Percentiles rank a stretch among this genome's conserved stretches.
These are phyloP conservation scores for Lithophane leautieri DNA, from an alignment of 2,888 invertebrate genomes.

Conservation along the genomic window DNA sequence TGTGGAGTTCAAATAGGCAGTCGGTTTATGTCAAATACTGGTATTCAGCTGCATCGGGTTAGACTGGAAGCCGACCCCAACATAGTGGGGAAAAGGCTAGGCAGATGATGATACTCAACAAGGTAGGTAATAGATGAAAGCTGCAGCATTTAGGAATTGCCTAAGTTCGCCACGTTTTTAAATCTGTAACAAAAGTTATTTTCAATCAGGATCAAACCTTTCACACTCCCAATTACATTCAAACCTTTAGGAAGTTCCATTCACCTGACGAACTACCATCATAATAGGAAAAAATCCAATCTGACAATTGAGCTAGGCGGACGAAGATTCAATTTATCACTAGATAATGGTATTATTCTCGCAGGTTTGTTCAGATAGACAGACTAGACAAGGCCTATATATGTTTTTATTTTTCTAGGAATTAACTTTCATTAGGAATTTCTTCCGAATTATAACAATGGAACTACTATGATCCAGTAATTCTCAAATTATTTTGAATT, in stretches of 20 bases:
- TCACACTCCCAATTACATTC: background rate
- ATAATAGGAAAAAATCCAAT: slow-evolving; percentile 26
- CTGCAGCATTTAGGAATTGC: background rate
- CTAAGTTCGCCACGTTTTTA: background rate
- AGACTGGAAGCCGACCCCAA: too few relatives aligned
- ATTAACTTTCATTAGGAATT: slow-evolving; percentile 3
- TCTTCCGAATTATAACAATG: background rate
- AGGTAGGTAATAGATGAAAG: background rate
- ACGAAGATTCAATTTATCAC: slow-evolving; percentile 34
- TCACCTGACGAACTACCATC: slow-evolving; percentile 8
- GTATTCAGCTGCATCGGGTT: too few relatives aligned
- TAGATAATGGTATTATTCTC: slow-evolving; percentile 12
- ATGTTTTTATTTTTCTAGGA: background rate
- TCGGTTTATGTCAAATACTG: too few relatives aligned
- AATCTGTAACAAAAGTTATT: background rate
- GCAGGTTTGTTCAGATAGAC: background rate
- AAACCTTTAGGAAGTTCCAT: slow-evolving; percentile 6
- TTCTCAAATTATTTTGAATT: background rate
- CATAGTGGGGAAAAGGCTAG: too few relatives aligned
- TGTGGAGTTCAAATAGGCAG: too few relatives aligned
- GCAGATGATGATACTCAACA: too few relatives aligned
- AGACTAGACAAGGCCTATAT: slow-evolving; percentile 7
- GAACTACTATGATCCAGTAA: background rate
- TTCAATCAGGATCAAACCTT: background rate
- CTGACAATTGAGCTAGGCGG: background rate